These are phyloP conservation scores for Macrobrachium nipponense DNA, from an alignment of 1,140 invertebrate species.

Conservation along the genomic window DNA sequence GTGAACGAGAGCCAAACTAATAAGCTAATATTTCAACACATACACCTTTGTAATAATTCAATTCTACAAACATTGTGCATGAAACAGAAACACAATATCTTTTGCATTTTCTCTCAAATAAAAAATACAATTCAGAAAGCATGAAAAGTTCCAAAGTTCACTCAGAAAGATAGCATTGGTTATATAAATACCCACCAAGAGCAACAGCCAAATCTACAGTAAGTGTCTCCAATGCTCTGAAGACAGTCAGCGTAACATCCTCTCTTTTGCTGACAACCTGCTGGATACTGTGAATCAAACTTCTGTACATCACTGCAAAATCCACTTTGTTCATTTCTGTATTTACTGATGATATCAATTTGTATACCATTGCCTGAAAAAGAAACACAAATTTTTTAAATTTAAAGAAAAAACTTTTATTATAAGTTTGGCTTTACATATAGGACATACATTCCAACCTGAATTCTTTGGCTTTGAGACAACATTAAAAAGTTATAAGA, in stretches of 20 bases:
- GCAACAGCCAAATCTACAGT: conserved; percentile 36
- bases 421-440: too few species aligned
- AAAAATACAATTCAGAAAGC: neutral
- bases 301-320: neutral
- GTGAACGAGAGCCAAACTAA: neutral
- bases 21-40: neutral
- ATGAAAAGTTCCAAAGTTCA: neutral
- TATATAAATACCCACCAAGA: conserved; percentile 5
- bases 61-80: too few species aligned
- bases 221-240: conserved; percentile 28
- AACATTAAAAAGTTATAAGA: too few species aligned
- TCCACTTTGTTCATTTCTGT: neutral
- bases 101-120: neutral
- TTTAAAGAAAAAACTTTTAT: too few species aligned
- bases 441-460: too few species aligned
- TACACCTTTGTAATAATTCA: too few species aligned
- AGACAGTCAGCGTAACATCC: conserved; percentile 30
- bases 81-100: too few species aligned
- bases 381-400: too few species aligned
- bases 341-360: neutral
- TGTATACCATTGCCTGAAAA: neutral
- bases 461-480: too few species aligned
- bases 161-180: neutral
- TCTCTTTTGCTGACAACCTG: conserved; percentile 13
- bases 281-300: neutral